Conservation (phyloP, 2,113 vertebrate species). For the Cynoglossus semilaevis region DNA sequence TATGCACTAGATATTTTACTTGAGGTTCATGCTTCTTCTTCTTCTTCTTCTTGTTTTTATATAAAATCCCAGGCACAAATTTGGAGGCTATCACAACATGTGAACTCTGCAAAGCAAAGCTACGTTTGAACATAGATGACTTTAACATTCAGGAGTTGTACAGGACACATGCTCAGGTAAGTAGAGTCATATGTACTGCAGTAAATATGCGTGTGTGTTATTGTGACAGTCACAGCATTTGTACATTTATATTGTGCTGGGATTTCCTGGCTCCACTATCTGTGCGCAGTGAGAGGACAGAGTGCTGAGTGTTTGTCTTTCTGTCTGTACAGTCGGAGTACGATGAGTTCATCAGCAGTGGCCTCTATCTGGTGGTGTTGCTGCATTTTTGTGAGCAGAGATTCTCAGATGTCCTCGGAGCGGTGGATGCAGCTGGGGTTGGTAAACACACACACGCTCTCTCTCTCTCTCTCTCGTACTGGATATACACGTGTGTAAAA, state of each 20-base stretch:
- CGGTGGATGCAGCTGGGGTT: conserved; percentile 90
- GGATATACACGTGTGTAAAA: not conserved
- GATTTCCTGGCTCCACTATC: too few species aligned
- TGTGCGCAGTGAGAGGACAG: too few species aligned
- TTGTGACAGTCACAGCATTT: too few species aligned
- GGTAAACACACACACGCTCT: conserved; percentile 52
- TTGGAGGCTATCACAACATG: conserved; percentile 93
- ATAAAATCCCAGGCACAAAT: conserved; percentile 81
- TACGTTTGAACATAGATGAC: conserved; percentile 92
- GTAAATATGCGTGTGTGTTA: too few species aligned
- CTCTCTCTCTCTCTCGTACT: too few species aligned
- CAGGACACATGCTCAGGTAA: conserved; percentile 92
- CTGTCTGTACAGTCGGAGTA: conserved; percentile 84
- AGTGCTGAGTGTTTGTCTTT: not conserved
- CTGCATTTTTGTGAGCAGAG: conserved; percentile 95
- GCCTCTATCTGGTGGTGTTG: conserved; percentile 95
- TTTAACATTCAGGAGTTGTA: conserved; percentile 97
- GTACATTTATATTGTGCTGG: too few species aligned
- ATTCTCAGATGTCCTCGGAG: conserved; percentile 95
- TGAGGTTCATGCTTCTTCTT: not conserved
- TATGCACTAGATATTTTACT: not conserved
- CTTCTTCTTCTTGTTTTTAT: not conserved
- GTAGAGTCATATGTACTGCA: conserved; percentile 35
- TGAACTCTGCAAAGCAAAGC: conserved; percentile 95
- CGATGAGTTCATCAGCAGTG: conserved; percentile 97